Evolutionary conservation across 2,797 vertebrate genomes (phyloP).

Genomic region (Smutsia temminckii): DNA sequence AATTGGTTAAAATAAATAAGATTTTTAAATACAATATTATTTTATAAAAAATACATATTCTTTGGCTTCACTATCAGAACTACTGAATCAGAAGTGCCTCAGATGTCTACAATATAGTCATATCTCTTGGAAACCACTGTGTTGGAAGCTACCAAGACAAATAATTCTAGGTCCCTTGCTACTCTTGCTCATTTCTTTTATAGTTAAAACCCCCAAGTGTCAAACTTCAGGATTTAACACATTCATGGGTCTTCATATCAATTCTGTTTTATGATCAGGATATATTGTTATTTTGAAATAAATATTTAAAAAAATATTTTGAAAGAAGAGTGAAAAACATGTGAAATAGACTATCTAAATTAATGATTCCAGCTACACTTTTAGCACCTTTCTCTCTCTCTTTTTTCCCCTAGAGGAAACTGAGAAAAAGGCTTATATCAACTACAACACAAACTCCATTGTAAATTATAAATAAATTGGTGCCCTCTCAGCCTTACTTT

Average conservation of each 20-base stretch:
- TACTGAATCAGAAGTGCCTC: neutral
- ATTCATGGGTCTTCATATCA: neutral
- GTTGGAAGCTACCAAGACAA: neutral
- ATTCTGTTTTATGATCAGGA: neutral
- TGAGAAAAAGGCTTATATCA: neutral
- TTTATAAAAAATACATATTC: neutral
- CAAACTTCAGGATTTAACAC: neutral
- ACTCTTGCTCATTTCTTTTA: neutral
- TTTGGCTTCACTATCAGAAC: neutral
- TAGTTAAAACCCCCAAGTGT: neutral
- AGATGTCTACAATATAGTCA: neutral
- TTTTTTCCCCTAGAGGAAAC: neutral
- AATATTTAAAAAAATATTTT: neutral
- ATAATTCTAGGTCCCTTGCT: neutral
- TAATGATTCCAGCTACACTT: neutral
- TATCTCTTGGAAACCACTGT: neutral
- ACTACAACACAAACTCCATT: neutral
- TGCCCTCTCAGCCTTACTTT: neutral
- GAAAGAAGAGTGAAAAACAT: neutral
- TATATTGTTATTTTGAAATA: neutral
- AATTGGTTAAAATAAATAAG: neutral
- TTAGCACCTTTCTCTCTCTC: slow-evolving; percentile 26
- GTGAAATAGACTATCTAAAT: neutral
- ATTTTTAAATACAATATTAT: neutral
- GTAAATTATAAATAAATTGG: neutral